Conservation (phyloP, 1,140 invertebrate genomes). For the Camponotus vicinus region DNA sequence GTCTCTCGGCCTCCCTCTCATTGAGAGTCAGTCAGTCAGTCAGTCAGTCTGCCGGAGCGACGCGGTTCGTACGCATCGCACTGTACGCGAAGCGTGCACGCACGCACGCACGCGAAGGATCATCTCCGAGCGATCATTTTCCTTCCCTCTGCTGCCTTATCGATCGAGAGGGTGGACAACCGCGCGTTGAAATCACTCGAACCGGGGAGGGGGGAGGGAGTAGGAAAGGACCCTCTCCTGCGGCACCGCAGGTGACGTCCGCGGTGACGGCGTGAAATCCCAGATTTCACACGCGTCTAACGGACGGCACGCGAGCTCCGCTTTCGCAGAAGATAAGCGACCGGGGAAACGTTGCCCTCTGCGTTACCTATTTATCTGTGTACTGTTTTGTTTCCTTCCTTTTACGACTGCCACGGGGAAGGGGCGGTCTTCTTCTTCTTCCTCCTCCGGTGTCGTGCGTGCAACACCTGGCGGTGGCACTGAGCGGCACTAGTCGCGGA, state of each 20-base stretch:
- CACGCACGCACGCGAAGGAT: slow-evolving; percentile 3
- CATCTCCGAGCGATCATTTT: slow-evolving; percentile 22
- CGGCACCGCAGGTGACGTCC: too few species aligned
- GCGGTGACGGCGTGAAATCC: slow-evolving; percentile 57
- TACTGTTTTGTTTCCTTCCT: not conserved
- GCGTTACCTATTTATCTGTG: slow-evolving; percentile 2
- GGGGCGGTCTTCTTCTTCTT: not conserved
- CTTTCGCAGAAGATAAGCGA: not conserved
- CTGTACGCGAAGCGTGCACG: not conserved
- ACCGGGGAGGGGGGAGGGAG: too few species aligned
- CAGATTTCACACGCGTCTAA: slow-evolving; percentile 61
- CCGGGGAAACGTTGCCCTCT: slow-evolving; percentile 20
- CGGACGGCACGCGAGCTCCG: slow-evolving; percentile 41
- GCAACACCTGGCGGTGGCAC: slow-evolving; percentile 68
- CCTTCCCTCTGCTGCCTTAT: slow-evolving; percentile 22
- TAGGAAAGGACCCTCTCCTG: too few species aligned
- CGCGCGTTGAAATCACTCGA: slow-evolving; percentile 40
- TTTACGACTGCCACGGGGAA: not conserved
- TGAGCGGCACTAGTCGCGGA: slow-evolving; percentile 34
- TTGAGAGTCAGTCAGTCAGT: slow-evolving; percentile 85
- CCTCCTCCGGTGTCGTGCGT: slow-evolving; percentile 21
- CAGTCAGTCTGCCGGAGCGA: slow-evolving; percentile 83
- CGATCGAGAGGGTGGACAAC: slow-evolving; percentile 48
- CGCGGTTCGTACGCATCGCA: slow-evolving; percentile 76
- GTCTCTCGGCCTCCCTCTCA: slow-evolving; percentile 78